phyloP scores from a whole-genome alignment of 2,888 invertebrate species.

The Epinotia ramella region DNA sequence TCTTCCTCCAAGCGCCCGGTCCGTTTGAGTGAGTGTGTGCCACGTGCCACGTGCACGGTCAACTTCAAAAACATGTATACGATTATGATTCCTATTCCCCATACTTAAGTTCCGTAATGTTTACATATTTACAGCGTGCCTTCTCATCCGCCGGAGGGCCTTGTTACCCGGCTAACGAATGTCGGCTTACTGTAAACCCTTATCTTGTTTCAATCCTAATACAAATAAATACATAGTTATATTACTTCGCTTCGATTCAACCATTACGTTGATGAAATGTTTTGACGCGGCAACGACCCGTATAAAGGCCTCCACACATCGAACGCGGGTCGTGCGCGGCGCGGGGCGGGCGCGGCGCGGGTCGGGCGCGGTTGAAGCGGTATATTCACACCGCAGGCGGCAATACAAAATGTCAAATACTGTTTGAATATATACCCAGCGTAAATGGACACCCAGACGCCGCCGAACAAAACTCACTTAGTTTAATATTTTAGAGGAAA shows the following conservation, averaged over 20 bases:
- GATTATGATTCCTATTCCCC: not conserved
- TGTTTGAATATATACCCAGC: too few relatives aligned
- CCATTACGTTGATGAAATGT: not conserved
- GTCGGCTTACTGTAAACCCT: slow-evolving; percentile 43
- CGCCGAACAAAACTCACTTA: too few relatives aligned
- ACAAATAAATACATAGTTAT: slow-evolving; percentile 16
- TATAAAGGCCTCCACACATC: too few relatives aligned
- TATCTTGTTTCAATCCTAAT: slow-evolving; percentile 28
- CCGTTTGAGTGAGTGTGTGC: too few relatives aligned
- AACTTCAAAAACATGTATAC: not conserved
- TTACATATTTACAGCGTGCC: not conserved
- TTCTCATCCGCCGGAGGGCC: slow-evolving; percentile 10
- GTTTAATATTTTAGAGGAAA: too few relatives aligned
- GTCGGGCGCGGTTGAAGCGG: too few relatives aligned
- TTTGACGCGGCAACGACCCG: not conserved
- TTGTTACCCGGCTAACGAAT: slow-evolving; percentile 39
- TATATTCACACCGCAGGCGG: too few relatives aligned
- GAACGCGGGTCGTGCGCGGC: too few relatives aligned
- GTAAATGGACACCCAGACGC: too few relatives aligned
- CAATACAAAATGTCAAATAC: too few relatives aligned
- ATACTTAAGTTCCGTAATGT: not conserved
- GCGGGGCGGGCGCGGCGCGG: too few relatives aligned
- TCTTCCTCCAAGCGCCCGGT: not conserved
- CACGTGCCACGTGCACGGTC: too few relatives aligned
- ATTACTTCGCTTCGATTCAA: slow-evolving; percentile 13